Evolutionary conservation across 2,797 vertebrate genomes (phyloP).

Genomic region (Chromis chromis): DNA sequence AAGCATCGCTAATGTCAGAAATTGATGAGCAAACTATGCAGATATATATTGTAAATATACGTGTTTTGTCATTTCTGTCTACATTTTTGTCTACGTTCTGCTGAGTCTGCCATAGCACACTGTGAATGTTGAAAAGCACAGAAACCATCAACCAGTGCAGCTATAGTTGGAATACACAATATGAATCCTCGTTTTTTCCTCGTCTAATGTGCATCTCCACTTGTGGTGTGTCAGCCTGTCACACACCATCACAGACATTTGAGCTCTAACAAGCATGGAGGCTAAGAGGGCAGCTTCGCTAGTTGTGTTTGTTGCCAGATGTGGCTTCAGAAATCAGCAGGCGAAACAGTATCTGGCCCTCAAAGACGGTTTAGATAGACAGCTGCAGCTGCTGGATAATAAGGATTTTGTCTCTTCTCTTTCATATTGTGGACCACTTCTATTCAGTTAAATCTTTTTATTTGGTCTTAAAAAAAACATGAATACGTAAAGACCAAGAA

Average conservation of each 20-base stretch:
- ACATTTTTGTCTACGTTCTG: not conserved
- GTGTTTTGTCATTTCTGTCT: not conserved
- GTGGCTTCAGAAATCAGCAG: constrained; percentile 37
- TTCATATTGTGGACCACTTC: not conserved
- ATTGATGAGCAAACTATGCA: not conserved
- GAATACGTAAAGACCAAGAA: not conserved
- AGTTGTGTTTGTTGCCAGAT: constrained; percentile 37
- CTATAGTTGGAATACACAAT: not conserved
- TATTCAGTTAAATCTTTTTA: constrained; percentile 1
- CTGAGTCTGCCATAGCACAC: not conserved
- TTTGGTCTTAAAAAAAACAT: constrained; percentile 5
- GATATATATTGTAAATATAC: not conserved
- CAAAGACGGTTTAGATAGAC: constrained; percentile 18
- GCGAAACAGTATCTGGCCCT: constrained; percentile 13
- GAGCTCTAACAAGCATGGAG: constrained; percentile 40
- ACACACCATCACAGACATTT: constrained; percentile 31
- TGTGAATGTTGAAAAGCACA: not conserved
- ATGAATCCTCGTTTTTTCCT: constrained; percentile 6
- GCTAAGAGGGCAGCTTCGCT: constrained; percentile 37
- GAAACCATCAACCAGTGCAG: constrained; percentile 8
- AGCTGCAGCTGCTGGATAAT: constrained; percentile 24
- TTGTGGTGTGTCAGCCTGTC: constrained; percentile 39
- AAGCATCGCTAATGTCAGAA: constrained; percentile 16
- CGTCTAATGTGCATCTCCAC: constrained; percentile 26
- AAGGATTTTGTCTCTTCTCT: constrained; percentile 13